Evolutionary conservation across 2,797 vertebrate species (phyloP).

Genomic region (Benthosema pterotum): DNA sequence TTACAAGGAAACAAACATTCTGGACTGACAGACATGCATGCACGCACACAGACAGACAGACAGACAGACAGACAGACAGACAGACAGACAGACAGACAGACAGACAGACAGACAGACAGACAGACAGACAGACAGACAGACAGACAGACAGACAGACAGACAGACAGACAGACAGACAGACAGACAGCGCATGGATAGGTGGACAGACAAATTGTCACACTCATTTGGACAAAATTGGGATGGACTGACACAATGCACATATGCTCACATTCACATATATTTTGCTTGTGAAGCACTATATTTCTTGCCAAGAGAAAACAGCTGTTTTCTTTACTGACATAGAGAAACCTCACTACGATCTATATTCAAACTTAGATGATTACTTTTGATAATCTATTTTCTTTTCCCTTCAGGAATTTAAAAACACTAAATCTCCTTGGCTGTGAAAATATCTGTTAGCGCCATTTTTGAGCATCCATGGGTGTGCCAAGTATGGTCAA

Average conservation of each 20-base stretch:
- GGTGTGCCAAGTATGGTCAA: slow-evolving; percentile 11
- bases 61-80: slow-evolving; percentile 7
- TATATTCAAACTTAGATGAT: slow-evolving; percentile 46
- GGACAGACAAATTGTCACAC: too few species aligned
- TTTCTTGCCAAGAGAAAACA: slow-evolving; percentile 63
- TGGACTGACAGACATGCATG: slow-evolving; percentile 24
- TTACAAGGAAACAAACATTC: slow-evolving; percentile 59
- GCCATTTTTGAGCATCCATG: neutral
- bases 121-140: slow-evolving; percentile 46
- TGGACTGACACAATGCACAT: slow-evolving; percentile 8
- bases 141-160: slow-evolving; percentile 1
- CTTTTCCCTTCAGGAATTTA: slow-evolving; percentile 42
- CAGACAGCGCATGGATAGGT: too few species aligned
- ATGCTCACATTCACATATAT: slow-evolving; percentile 35
- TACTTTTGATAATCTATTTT: slow-evolving; percentile 53
- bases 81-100: neutral
- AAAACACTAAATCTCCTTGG: slow-evolving; percentile 31
- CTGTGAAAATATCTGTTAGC: slow-evolving; percentile 10
- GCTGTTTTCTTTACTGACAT: slow-evolving; percentile 53
- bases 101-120: slow-evolving; percentile 11
- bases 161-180: too few species aligned
- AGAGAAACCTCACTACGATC: slow-evolving; percentile 22
- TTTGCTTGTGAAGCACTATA: slow-evolving; percentile 55
- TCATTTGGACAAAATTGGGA: neutral
- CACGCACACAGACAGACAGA: slow-evolving; percentile 9